Evolutionary conservation across 2,113 vertebrate genomes (phyloP).

Genomic region (Ailurus styani): DNA sequence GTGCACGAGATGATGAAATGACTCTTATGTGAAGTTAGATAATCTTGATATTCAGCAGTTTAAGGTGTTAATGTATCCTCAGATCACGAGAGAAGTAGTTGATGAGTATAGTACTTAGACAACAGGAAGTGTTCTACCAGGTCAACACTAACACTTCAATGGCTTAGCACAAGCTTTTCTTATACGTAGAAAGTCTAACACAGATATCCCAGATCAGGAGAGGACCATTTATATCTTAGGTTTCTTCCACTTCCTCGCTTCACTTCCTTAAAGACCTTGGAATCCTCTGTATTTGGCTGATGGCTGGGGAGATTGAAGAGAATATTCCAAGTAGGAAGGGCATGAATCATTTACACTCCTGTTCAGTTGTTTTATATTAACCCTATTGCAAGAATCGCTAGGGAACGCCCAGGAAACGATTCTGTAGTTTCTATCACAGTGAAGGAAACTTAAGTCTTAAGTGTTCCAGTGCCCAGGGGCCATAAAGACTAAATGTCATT

Average conservation of each 20-base stretch:
- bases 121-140: background rate
- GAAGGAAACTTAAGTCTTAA: background rate
- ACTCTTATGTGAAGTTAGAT: background rate
- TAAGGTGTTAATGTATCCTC: background rate
- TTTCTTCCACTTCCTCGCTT: background rate
- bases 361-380: background rate
- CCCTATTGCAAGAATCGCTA: fast-evolving
- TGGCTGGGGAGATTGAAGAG: background rate
- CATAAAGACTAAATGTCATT: background rate
- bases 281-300: background rate
- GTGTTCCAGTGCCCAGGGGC: background rate
- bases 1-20: background rate
- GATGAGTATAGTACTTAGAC: no score
- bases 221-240: background rate
- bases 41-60: background rate
- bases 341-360: background rate
- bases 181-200: background rate
- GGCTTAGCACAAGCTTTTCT: background rate
- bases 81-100: background rate
- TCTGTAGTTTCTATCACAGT: background rate
- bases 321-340: background rate
- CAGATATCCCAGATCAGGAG: background rate
- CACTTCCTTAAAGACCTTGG: background rate
- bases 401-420: background rate
- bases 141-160: background rate